Evolutionary conservation across 2,797 vertebrate species (phyloP).

Genomic region (Xenopus petersii): DNA sequence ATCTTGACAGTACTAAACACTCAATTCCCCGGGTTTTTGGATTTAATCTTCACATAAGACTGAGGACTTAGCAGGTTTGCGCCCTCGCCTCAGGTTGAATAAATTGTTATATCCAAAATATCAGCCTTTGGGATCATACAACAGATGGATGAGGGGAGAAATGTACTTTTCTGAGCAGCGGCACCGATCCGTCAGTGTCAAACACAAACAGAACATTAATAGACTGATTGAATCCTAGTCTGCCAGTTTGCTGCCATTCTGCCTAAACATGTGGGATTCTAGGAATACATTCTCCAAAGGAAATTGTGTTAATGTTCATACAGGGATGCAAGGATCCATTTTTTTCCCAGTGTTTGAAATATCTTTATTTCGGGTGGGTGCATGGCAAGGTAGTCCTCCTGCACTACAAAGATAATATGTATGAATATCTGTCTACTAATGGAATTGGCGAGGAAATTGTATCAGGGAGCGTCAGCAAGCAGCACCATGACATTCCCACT

Average conservation of each 20-base stretch:
- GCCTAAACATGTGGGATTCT: conserved; percentile 6
- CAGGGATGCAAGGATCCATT: background rate
- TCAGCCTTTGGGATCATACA: conserved; percentile 16
- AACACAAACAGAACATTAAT: conserved; percentile 35
- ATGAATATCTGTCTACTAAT: conserved; percentile 30
- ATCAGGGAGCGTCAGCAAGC: background rate
- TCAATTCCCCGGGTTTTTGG: too few species aligned
- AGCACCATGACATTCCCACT: background rate
- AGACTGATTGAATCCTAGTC: conserved; percentile 32
- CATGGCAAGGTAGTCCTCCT: conserved; percentile 16
- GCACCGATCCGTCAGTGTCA: conserved; percentile 34
- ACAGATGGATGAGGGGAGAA: conserved; percentile 34
- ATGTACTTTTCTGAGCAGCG: conserved; percentile 24
- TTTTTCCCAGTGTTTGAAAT: conserved; percentile 6
- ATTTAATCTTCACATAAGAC: too few species aligned
- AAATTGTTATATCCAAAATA: conserved; percentile 18
- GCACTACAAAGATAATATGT: conserved; percentile 20
- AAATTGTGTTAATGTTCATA: background rate
- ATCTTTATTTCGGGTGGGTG: background rate
- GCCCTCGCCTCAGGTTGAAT: background rate
- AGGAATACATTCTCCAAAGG: background rate
- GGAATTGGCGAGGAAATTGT: conserved; percentile 27
- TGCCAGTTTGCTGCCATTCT: background rate
- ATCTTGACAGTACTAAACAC: too few species aligned
- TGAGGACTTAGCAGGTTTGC: too few species aligned